Percentiles rank a stretch among this genome's conserved stretches.
phyloP scores from a whole-genome alignment of 35 echinoderm and acorn worm species.

The Chiridota heheva region DNA sequence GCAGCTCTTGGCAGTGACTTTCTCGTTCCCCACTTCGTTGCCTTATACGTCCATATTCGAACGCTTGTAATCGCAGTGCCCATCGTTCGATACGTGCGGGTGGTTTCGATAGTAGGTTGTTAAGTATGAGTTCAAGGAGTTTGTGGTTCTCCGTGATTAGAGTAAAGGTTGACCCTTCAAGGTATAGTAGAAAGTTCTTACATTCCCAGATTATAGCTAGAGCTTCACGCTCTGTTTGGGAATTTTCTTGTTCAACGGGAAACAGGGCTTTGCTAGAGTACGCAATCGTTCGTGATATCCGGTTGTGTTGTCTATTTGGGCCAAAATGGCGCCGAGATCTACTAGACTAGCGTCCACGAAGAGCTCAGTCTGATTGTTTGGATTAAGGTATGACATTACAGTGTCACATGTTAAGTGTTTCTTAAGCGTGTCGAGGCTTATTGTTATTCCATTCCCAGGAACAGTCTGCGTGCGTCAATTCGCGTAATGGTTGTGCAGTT shows the following conservation, averaged over 20 bases:
- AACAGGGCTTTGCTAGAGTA: slow-evolving; percentile 46
- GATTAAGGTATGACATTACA: slow-evolving; percentile 53
- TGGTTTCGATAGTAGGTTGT: slow-evolving; percentile 39
- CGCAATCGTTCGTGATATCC: neutral
- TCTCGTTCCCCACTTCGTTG: no score
- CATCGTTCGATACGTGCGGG: slow-evolving; percentile 54
- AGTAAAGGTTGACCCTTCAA: slow-evolving; percentile 18
- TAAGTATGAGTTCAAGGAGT: no score
- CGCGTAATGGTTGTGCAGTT: slow-evolving; percentile 25
- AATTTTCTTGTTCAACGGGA: slow-evolving; percentile 45
- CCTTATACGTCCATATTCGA: no score
- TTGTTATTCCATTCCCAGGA: slow-evolving; percentile 50
- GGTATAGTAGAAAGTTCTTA: slow-evolving; percentile 60
- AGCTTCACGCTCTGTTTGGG: slow-evolving; percentile 53
- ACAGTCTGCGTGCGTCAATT: slow-evolving; percentile 19
- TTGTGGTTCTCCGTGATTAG: no score
- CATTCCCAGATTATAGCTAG: slow-evolving; percentile 62
- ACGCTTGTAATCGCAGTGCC: slow-evolving; percentile 40
- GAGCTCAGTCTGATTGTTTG: slow-evolving; percentile 28
- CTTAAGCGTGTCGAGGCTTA: slow-evolving; percentile 43
- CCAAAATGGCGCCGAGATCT: slow-evolving; percentile 16
- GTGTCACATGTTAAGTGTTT: slow-evolving; percentile 23
- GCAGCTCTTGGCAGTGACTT: no score
- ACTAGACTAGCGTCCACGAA: slow-evolving; percentile 59
- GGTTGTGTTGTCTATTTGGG: neutral